Percentiles rank a stretch among this genome's conserved stretches.
These are phyloP conservation scores for Blera fallax DNA, from an alignment of 2,888 invertebrate species.

Conservation along the genomic window DNA sequence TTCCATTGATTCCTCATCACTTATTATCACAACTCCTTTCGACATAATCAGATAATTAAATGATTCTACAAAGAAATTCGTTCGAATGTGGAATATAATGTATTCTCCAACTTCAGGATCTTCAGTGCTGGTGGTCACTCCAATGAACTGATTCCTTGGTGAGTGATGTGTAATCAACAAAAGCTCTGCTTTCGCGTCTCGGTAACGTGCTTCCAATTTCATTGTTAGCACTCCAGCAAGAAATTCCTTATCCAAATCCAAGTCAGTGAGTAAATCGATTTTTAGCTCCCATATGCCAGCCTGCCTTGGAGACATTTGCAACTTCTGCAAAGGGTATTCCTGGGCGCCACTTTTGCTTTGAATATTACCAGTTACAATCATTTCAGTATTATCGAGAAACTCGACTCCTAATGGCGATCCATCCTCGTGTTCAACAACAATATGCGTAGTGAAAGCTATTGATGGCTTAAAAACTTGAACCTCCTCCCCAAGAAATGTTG, in stretches of 20 bases:
- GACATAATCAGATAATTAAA: slow-evolving; percentile 94
- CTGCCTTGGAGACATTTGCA: slow-evolving; percentile 85
- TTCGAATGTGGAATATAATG: slow-evolving; percentile 94
- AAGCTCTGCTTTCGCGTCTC: slow-evolving; percentile 87
- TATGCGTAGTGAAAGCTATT: slow-evolving; percentile 92
- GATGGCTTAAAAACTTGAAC: slow-evolving; percentile 96
- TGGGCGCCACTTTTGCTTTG: slow-evolving; percentile 84
- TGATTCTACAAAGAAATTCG: slow-evolving; percentile 92
- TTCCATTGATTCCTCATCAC: slow-evolving; percentile 91
- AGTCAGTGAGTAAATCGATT: slow-evolving; percentile 86
- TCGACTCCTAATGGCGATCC: slow-evolving; percentile 88
- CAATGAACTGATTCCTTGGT: slow-evolving; percentile 89
- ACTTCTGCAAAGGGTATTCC: slow-evolving; percentile 83
- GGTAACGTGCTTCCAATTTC: slow-evolving; percentile 85
- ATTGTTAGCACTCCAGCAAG: slow-evolving; percentile 86
- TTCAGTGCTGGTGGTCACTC: slow-evolving; percentile 91
- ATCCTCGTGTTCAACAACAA: slow-evolving; percentile 93
- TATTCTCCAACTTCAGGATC: slow-evolving; percentile 94
- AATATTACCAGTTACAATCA: slow-evolving; percentile 86
- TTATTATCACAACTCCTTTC: slow-evolving; percentile 92
- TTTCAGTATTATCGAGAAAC: slow-evolving; percentile 84
- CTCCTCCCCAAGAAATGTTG: slow-evolving; percentile 91
- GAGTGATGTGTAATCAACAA: slow-evolving; percentile 89
- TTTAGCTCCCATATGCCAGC: slow-evolving; percentile 90
- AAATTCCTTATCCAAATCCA: slow-evolving; percentile 83